These are phyloP conservation scores for Geopemphigus sp. DNA, from an alignment of 1,140 invertebrate species.

Conservation along the genomic window DNA sequence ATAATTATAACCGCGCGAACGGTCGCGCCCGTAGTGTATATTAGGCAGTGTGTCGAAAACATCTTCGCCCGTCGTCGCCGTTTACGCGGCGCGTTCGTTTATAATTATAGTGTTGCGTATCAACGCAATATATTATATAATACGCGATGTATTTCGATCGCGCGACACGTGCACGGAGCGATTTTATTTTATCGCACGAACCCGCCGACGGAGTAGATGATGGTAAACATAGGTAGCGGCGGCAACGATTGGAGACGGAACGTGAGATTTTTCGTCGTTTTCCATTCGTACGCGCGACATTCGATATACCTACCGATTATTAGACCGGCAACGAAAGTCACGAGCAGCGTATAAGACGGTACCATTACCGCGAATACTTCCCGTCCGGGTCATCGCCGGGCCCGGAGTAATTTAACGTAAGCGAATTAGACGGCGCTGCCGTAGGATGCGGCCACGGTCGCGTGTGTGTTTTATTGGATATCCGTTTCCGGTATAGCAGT, in stretches of 20 bases:
- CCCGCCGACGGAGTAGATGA: too few relatives aligned
- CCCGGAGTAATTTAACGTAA: conserved; percentile 27
- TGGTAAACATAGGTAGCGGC: background rate
- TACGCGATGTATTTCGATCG: too few relatives aligned
- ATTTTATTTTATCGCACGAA: background rate
- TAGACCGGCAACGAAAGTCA: background rate
- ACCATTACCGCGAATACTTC: background rate
- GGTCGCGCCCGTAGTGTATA: too few relatives aligned
- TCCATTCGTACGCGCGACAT: background rate
- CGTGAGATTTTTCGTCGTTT: background rate
- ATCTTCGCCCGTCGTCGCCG: too few relatives aligned
- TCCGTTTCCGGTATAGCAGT: conserved; percentile 35
- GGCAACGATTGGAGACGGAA: background rate
- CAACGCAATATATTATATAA: too few relatives aligned
- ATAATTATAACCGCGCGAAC: too few relatives aligned
- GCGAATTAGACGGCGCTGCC: conserved; percentile 23
- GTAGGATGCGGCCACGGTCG: conserved; percentile 32
- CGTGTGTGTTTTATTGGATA: conserved; percentile 49
- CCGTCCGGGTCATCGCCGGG: background rate
- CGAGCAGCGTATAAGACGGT: background rate
- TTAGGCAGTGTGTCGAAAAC: too few relatives aligned
- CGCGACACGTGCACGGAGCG: too few relatives aligned
- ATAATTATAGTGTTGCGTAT: too few relatives aligned
- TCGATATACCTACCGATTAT: background rate
- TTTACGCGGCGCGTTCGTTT: too few relatives aligned